Base-by-base conservation (phyloP, 2,113 vertebrate genomes). In the Edolisoma coerulescens region DNA sequence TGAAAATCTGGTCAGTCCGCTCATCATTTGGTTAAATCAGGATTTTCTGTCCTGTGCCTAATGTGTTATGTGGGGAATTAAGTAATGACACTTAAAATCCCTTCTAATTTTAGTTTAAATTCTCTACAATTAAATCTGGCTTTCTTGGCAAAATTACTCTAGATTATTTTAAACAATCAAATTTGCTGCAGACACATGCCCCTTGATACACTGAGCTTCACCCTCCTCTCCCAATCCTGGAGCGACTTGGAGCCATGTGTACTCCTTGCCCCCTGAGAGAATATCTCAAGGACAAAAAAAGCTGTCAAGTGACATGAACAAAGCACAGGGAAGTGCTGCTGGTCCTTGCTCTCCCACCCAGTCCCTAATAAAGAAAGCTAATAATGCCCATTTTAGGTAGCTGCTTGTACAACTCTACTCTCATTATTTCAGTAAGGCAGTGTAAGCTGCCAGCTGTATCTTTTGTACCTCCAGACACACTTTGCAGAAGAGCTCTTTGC, bases 31-130 rank as follows among this genome's bases (percentile, higher is more conserved):
- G 70, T 93, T 94, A 95, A 96, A 97, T 93, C 79, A 95, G 84
- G 71, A 94, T 96, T 96, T 78, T 63, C 69, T 91, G 64, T 84
- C 69, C 90, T 96, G 5, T 84, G 64, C 81, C n/a, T 93, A 88
- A 87, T 60, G 19, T 73, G 39, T 91, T 93, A 74, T 64, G n/a
- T 41, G 54, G 69, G 90, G 57, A 93, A 94, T 93, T 93, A 94
- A 79, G 73, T 76, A 90, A 90, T 74, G 78, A 78, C 8, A 8
- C 65, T 91, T 89, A 87, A 95, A 97, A 91, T 93, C 87, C 73
- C 27, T 82, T 95, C 69, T 61, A 87, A 94, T 90, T 97, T 96
- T 70, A 76, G 49, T 94, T 91, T 84, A 87, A 95, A 95, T 95
- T 79, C 61, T 76, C 35, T 87, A 79, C 73, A 92, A 95, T 93